A percentile compares a stretch with the other conserved stretches of the same genome.
Conservation (phyloP, 1,140 invertebrate species). For the Euglossa dilemma region DNA sequence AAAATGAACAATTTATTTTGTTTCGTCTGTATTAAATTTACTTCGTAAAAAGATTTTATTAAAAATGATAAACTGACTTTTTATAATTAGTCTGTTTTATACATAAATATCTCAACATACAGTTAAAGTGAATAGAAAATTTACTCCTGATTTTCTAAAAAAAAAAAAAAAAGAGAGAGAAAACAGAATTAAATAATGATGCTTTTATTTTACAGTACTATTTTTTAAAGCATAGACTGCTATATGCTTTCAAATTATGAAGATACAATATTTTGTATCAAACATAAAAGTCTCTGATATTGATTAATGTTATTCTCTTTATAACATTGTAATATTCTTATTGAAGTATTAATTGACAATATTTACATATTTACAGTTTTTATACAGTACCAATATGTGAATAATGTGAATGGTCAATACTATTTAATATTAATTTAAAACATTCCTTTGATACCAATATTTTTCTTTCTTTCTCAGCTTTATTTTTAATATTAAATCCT, state of each 20-base stretch:
- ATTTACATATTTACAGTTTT: background rate
- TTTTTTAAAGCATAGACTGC: background rate
- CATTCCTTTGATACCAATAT: conserved; percentile 8
- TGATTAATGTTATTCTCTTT: background rate
- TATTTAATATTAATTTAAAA: conserved; percentile 3
- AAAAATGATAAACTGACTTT: background rate
- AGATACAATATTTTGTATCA: background rate
- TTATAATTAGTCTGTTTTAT: background rate
- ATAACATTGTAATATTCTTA: background rate
- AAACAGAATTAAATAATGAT: background rate
- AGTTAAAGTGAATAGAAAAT: background rate
- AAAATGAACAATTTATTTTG: conserved; percentile 10
- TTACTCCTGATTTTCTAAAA: background rate
- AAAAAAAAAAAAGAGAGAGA: background rate
- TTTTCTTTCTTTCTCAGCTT: background rate
- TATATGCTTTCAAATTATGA: background rate
- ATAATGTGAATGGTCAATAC: background rate
- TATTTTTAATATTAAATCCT: background rate
- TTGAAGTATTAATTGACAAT: background rate
- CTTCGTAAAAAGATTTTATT: background rate
- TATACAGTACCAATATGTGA: background rate
- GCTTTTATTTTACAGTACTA: background rate
- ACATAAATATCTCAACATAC: background rate
- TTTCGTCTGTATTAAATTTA: background rate
- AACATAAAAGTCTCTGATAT: background rate